Base-by-base conservation (phyloP, 2,797 vertebrate genomes). In the Centroberyx gerrardi region DNA sequence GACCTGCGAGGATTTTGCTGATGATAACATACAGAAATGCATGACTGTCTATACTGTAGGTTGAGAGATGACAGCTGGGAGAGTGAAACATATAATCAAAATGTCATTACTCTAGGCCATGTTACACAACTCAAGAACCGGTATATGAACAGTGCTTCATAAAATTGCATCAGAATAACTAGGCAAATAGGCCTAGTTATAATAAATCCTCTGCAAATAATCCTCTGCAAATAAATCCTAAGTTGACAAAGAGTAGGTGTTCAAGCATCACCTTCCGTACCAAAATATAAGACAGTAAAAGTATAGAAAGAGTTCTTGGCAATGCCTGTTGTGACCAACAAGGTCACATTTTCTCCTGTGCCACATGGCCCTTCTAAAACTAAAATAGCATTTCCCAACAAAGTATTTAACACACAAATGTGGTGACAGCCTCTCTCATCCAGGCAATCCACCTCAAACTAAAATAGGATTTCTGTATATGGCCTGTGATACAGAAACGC, bases 341-440 rank as follows among this genome's bases (percentile, higher is more conserved):
- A 17, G 60, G 17, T 33, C 55, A 27, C 62, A 59, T 53, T 52
- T n/a, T 70, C 46, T 44, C 40, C 17, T 9, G 17, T 38, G 15
- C 15, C 46, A 49, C 3, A 58, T 31, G 36, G 61, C 36, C 8
- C 42, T 18, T 64, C 14, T 15, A 9, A 51, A 78, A 66, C 8
- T 29, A 17, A 4, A 60, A 51, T 42, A 54, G 14, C 64, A 68
- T 70, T 65, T 84, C 70, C 15, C 52, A 68, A 54, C 14, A 78
- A 73, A 71, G 68, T 38, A 68, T 74, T 63, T 62, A 28, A 67
- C 42, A 72, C 27, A 79, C 63, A 72, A 48, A 76, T 52, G 36
- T 53, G 38, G 42, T 54, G 56, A 49, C 38, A 64, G 49, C 17
- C 27, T 63, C 46, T 40, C 17, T 58, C 51, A 33, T 29, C 42